phyloP scores from a whole-genome alignment of 2,888 invertebrate genomes.

The Brachyopa scutellaris region DNA sequence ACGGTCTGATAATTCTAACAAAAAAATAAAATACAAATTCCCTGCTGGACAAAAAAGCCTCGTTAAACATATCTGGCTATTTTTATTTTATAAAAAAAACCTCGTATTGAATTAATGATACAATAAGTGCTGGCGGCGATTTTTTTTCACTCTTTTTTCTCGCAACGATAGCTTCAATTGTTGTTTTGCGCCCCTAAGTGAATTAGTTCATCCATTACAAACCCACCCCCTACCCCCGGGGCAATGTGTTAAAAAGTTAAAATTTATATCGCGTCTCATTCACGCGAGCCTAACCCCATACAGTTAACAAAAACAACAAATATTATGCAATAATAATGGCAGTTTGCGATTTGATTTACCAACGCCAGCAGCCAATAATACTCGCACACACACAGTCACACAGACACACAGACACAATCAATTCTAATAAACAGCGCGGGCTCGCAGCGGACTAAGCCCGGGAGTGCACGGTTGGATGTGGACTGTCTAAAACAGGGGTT shows the following conservation, averaged over 20 bases:
- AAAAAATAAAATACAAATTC: neutral
- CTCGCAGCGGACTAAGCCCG: constrained; percentile 38
- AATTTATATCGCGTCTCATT: constrained; percentile 57
- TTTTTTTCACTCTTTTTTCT: constrained; percentile 20
- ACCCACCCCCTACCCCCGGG: constrained; percentile 2
- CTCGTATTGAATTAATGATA: constrained; percentile 60
- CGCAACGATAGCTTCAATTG: constrained; percentile 34
- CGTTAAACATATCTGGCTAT: constrained; percentile 42
- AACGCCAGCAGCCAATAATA: no score
- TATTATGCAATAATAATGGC: constrained; percentile 70
- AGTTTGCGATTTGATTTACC: constrained; percentile 69
- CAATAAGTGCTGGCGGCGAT: constrained; percentile 52
- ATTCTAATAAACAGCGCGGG: constrained; percentile 69
- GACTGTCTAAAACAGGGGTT: constrained; percentile 17
- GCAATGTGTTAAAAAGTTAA: constrained; percentile 46
- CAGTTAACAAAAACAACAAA: constrained; percentile 38
- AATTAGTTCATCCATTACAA: constrained; percentile 49
- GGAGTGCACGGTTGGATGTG: no score
- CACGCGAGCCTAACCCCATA: constrained; percentile 4
- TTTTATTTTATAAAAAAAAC: constrained; percentile 28
- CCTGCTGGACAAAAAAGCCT: neutral
- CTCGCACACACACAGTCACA: neutral
- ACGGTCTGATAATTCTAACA: no score
- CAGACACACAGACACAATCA: constrained; percentile 37
- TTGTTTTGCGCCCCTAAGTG: constrained; percentile 52